Evolutionary conservation across 2,888 invertebrate species (phyloP).

Genomic region (Marronus borbonicus): DNA sequence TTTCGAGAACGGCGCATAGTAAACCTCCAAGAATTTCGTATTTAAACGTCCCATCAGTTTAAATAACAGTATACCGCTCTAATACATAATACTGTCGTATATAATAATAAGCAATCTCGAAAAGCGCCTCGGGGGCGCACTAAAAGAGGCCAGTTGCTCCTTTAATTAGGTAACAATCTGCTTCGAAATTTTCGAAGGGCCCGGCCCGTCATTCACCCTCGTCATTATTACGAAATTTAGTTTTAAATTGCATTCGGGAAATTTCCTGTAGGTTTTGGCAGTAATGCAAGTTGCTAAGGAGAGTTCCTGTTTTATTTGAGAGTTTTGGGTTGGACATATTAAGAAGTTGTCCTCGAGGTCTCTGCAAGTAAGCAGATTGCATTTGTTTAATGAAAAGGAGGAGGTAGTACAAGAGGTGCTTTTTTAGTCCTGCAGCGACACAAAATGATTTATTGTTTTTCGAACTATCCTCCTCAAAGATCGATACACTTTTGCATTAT

Average conservation of each 20-base stretch:
- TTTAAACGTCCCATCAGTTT: conserved; percentile 27
- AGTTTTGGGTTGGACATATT: no score
- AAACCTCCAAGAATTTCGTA: background rate
- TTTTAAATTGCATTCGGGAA: conserved; percentile 48
- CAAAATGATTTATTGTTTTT: no score
- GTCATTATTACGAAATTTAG: conserved; percentile 57
- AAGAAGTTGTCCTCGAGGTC: no score
- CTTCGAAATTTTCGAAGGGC: conserved; percentile 56
- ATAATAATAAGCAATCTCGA: conserved; percentile 3
- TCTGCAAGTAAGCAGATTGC: no score
- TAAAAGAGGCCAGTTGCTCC: conserved; percentile 49
- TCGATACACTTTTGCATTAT: no score
- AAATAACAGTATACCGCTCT: conserved; percentile 26
- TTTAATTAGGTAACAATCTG: conserved; percentile 62
- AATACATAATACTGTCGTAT: conserved; percentile 15
- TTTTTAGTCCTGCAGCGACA: no score
- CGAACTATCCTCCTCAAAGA: no score
- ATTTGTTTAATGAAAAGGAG: no score
- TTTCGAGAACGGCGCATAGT: background rate
- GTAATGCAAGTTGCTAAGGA: no score
- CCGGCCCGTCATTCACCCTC: conserved; percentile 56
- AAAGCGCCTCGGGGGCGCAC: conserved; percentile 43
- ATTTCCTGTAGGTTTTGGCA: background rate
- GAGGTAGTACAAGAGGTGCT: no score
- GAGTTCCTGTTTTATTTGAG: no score